Percentiles rank a stretch among this genome's conserved stretches.
Conservation (phyloP, 2,888 invertebrate species). For the Tridacna gigas region DNA sequence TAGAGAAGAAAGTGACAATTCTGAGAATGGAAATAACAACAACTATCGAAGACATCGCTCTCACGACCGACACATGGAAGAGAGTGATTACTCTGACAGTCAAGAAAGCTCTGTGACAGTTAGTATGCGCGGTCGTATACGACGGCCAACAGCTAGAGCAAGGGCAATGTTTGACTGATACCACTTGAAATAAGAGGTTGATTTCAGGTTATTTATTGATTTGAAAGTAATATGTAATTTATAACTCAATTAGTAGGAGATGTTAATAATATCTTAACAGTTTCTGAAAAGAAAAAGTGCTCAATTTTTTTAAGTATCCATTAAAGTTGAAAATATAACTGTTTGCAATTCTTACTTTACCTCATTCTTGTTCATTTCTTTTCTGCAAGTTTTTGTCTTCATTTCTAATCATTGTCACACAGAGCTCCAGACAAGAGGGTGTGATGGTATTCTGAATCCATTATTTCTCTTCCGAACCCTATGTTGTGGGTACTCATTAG, state of each 20-base stretch:
- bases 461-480: too few species aligned
- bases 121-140: constrained; percentile 93
- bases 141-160: constrained; percentile 89
- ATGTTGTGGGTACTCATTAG: too few species aligned
- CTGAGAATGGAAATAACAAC: constrained; percentile 56
- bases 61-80: not conserved
- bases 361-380: too few species aligned
- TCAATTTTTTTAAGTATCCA: constrained; percentile 4
- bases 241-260: constrained; percentile 1
- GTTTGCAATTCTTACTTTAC: not conserved
- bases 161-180: constrained; percentile 8
- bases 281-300: constrained; percentile 17
- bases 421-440: too few species aligned
- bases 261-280: constrained; percentile 1
- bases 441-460: too few species aligned
- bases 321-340: not conserved
- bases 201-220: too few species aligned
- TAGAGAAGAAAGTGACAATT: constrained; percentile 76
- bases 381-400: too few species aligned
- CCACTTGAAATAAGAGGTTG: not conserved
- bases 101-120: constrained; percentile 82
- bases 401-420: too few species aligned
- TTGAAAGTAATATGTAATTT: not conserved
- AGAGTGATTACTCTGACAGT: not conserved
- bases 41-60: not conserved